Base-by-base conservation (phyloP, 2,797 vertebrate species). In the Enteromius thamalakanensis region DNA sequence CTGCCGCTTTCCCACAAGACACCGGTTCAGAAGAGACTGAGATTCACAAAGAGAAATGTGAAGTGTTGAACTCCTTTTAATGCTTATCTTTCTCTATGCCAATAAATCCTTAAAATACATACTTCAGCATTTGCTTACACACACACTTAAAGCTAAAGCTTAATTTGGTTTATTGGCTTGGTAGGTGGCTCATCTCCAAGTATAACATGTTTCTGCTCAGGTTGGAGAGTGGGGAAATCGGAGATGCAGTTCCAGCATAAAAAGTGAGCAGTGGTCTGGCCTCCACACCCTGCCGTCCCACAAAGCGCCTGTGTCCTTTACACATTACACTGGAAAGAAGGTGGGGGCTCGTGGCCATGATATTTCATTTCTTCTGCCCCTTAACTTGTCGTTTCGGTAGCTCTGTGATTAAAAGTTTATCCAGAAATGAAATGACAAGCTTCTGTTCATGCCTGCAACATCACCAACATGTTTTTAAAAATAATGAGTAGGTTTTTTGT, bases 161-260 rank as follows among this genome's bases (percentile, higher is more conserved):
- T 86, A 86, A 90, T 88, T 89, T 86, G 80, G 81, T 89, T 89
- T 90, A 87, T 88, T 88, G 82, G 76, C 79, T 82, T 58, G 65
- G 84, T 85, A 79, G 67, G 74, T 87, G 88, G 88, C 87, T 82
- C 45, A 72, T 72, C 51, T 87, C 89, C 90, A 90, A 88, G 79
- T 60, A 88, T 82, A 89, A 88, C 83, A 87, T 87, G 86, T 87
- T 86, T 88, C 60, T 79, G 76, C 72, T 87, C 68, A 82, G 83
- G 86, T 75, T 82, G 72, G 29, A 29, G 76, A 83, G 82, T 29
- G 64, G 45, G 62, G 85, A 86, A 89, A 89, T 84, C 45, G 34
- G 85, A 89, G 86, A 88, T 58, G 71, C 71, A 37, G 76, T 79
- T 87, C 85, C 84, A 87, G 80, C 79, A 69, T 86, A 84, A 87